These are phyloP conservation scores for Noctua pronuba DNA, from an alignment of 2,888 invertebrate species.

Conservation along the genomic window DNA sequence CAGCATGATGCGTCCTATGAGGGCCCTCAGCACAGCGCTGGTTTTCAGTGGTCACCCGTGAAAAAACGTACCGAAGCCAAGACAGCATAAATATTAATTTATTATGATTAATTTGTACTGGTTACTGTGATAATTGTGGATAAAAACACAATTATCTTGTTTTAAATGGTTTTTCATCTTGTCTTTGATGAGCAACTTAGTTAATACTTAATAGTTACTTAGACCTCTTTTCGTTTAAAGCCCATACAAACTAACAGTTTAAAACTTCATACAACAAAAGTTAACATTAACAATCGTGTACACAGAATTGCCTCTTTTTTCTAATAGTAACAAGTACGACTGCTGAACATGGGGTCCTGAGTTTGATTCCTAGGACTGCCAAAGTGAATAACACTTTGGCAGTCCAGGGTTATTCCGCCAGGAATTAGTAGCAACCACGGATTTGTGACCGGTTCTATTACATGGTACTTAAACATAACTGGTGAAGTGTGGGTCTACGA, in stretches of 20 bases:
- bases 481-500: background rate
- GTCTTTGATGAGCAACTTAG: background rate
- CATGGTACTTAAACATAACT: background rate
- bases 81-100: too few species aligned
- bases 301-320: background rate
- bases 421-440: too few species aligned
- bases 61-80: too few species aligned
- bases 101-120: too few species aligned
- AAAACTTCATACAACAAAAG: too few species aligned
- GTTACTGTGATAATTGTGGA: background rate
- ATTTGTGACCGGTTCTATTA: background rate
- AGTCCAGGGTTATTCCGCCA: background rate
- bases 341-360: background rate
- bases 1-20: too few species aligned
- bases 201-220: background rate
- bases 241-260: background rate
- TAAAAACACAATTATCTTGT: background rate
- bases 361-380: background rate
- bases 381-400: too few species aligned
- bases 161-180: background rate
- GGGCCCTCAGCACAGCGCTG: too few species aligned
- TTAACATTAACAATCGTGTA: background rate
- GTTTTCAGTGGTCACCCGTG: too few species aligned
- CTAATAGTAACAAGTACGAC: background rate
- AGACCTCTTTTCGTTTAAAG: background rate